Conservation (phyloP, 2,113 vertebrate genomes). For the Tamias sibiricus region DNA sequence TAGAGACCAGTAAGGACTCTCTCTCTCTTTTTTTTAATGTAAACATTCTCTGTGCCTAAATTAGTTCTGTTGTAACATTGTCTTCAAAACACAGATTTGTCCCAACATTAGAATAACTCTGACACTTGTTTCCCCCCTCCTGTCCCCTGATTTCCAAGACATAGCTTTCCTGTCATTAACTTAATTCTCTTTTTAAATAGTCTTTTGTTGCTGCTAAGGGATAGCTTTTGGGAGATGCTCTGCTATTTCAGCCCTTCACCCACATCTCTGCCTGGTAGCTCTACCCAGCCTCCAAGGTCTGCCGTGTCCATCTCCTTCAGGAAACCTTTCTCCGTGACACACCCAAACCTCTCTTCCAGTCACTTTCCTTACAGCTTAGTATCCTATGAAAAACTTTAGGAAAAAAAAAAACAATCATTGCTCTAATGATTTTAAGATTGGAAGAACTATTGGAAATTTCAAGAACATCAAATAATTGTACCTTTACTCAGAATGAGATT, state of each 20-base stretch:
- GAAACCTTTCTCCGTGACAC: neutral
- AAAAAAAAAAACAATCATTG: neutral
- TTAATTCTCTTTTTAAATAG: neutral
- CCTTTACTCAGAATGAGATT: constrained; percentile 5
- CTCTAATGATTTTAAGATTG: neutral
- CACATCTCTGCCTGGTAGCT: neutral
- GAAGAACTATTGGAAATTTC: neutral
- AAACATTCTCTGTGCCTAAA: neutral
- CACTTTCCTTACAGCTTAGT: neutral
- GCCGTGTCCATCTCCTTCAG: neutral
- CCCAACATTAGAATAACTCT: neutral
- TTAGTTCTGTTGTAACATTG: neutral
- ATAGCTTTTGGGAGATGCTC: neutral
- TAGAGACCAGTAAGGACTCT: neutral
- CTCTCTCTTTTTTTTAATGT: too few species aligned
- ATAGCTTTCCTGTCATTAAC: neutral
- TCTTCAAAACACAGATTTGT: neutral
- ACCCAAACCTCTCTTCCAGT: neutral
- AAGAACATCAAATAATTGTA: neutral
- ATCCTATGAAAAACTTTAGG: neutral
- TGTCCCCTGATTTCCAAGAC: neutral
- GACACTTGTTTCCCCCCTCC: neutral
- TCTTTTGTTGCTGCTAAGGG: neutral
- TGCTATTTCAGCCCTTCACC: neutral
- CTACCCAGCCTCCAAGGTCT: neutral